A percentile compares a stretch with the other conserved stretches of the same genome.
These are phyloP conservation scores for Zalophus californianus DNA, from an alignment of 2,797 vertebrate genomes.

Conservation along the genomic window DNA sequence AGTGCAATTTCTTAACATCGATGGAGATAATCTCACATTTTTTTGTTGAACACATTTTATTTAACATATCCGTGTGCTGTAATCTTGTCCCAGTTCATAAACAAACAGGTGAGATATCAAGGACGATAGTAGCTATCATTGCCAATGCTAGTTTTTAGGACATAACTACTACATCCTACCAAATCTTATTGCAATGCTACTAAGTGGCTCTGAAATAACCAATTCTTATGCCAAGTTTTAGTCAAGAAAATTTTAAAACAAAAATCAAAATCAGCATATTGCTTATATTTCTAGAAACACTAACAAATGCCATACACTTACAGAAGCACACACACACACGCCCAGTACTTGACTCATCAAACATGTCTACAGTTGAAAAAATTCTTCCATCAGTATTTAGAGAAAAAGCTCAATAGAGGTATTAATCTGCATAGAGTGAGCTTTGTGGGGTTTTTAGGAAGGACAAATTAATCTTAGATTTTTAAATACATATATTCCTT, in stretches of 20 bases:
- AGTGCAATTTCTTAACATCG: neutral
- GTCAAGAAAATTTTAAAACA: neutral
- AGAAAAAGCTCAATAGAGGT: neutral
- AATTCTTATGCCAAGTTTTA: neutral
- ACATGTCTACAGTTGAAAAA: neutral
- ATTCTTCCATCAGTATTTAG: neutral
- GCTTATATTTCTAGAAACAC: neutral
- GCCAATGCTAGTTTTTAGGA: neutral
- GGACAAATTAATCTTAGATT: neutral
- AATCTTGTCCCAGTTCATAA: neutral
- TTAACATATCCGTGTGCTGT: neutral
- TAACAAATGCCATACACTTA: neutral
- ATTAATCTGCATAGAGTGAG: neutral
- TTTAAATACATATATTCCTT: neutral
- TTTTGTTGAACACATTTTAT: neutral
- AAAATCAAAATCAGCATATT: neutral
- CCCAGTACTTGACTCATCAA: neutral
- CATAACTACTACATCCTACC: neutral
- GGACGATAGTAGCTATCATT: neutral
- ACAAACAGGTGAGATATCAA: neutral
- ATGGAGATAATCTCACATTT: neutral
- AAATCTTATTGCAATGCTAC: neutral
- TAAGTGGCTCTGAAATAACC: neutral
- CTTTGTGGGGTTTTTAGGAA: neutral
- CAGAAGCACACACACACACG: neutral